phyloP scores from a whole-genome alignment of 2,888 invertebrate genomes.

The Chironomus riparius region DNA sequence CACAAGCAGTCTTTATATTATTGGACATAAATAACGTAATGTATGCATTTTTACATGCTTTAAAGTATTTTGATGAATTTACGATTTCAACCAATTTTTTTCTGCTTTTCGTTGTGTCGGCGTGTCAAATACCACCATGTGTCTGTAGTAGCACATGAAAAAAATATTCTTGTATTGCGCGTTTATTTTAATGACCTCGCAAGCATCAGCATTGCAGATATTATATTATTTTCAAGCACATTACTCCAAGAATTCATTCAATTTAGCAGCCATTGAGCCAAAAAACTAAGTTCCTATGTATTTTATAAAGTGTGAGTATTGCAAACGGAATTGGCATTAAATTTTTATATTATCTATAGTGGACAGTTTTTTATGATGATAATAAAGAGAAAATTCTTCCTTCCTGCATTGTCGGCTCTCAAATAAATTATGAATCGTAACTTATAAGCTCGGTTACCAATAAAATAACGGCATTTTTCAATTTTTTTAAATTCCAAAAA shows the following conservation, averaged over 20 bases:
- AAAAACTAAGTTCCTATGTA: no score
- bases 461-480: no score
- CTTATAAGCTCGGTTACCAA: no score
- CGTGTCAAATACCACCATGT: no score
- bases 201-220: conserved; percentile 24
- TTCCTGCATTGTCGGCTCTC: no score
- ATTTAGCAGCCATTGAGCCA: no score
- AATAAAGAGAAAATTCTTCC: no score
- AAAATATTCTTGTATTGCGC: neutral
- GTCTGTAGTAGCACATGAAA: neutral
- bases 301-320: neutral
- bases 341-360: no score
- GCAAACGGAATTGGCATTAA: no score
- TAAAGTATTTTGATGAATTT: neutral
- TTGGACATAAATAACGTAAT: neutral
- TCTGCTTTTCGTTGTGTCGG: neutral
- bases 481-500: no score
- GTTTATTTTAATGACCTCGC: conserved; percentile 9
- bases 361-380: no score
- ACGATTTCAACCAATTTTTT: neutral
- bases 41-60: neutral
- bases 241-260: neutral
- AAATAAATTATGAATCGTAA: no score
- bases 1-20: neutral
- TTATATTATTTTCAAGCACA: neutral